Evolutionary conservation across 1,140 invertebrate species (phyloP).

Genomic region (Dendrolimus punctatus): DNA sequence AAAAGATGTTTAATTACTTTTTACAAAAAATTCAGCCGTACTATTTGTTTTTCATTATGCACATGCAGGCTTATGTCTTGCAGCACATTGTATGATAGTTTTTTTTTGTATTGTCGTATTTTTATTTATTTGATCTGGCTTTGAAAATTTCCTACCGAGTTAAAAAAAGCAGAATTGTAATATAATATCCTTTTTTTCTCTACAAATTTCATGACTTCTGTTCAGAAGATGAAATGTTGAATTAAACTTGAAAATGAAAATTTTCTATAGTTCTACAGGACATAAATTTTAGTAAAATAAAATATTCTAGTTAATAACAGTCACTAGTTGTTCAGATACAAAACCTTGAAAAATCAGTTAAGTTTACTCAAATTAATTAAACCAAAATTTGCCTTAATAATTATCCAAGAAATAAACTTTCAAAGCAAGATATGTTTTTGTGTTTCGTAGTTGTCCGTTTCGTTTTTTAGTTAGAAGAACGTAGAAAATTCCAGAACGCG

Average conservation of each 20-base stretch:
- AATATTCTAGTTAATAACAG: too few relatives aligned
- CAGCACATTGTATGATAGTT: conserved; percentile 38
- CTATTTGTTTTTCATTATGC: conserved; percentile 17
- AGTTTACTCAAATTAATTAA: background rate
- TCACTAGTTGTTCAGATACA: too few relatives aligned
- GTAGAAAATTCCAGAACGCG: conserved; percentile 46
- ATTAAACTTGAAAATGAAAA: too few relatives aligned
- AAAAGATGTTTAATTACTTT: too few relatives aligned
- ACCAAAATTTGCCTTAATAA: background rate
- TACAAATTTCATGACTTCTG: too few relatives aligned
- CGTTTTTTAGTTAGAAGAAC: conserved; percentile 27
- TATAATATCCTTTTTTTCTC: too few relatives aligned
- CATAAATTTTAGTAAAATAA: too few relatives aligned
- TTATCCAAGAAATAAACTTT: too few relatives aligned
- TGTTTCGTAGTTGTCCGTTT: conserved; percentile 15
- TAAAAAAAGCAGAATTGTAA: too few relatives aligned
- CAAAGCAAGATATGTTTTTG: background rate
- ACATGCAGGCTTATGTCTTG: conserved; percentile 25
- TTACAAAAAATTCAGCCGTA: background rate
- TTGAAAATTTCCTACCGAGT: conserved; percentile 4
- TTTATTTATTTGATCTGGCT: conserved; percentile 19
- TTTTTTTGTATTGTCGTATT: conserved; percentile 18
- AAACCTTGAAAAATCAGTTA: too few relatives aligned
- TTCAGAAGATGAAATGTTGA: too few relatives aligned
- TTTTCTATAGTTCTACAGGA: too few relatives aligned